These are phyloP conservation scores for Anaspis maculata DNA, from an alignment of 2,888 invertebrate species.

Conservation along the genomic window DNA sequence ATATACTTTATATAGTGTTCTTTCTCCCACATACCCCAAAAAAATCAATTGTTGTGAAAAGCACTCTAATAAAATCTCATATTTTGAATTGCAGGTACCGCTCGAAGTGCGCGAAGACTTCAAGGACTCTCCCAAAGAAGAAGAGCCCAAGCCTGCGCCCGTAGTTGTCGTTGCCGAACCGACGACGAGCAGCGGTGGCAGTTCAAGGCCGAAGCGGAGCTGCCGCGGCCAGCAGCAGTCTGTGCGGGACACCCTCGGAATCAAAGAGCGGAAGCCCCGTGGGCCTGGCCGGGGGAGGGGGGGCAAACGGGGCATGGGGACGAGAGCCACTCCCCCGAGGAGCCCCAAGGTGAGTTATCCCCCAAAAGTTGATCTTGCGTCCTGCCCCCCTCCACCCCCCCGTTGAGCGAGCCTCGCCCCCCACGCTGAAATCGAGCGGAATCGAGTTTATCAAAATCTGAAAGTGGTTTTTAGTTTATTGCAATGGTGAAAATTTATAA, in stretches of 20 bases:
- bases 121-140: conserved; percentile 26
- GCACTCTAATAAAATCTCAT: not conserved
- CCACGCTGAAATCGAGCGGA: too few species aligned
- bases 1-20: not conserved
- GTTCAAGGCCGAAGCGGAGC: conserved; percentile 41
- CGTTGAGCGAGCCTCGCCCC: too few species aligned
- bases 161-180: conserved; percentile 19
- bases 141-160: conserved; percentile 15
- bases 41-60: too few species aligned
- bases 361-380: too few species aligned
- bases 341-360: conserved; percentile 2
- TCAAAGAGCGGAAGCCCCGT: conserved; percentile 38
- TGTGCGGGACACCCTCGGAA: conserved; percentile 36
- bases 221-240: conserved; percentile 38
- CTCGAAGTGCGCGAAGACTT: conserved; percentile 39
- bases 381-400: too few species aligned
- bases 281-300: conserved; percentile 32
- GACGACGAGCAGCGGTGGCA: too few species aligned
- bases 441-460: too few species aligned
- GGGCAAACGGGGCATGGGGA: conserved; percentile 25
- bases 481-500: too few species aligned
- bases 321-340: conserved; percentile 4
- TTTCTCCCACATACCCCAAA: not conserved
- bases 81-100: conserved; percentile 23
- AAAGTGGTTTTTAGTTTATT: too few species aligned